These are phyloP conservation scores for Oxyteleia sp. DNA, from an alignment of 2,888 invertebrate genomes.

Conservation along the genomic window DNA sequence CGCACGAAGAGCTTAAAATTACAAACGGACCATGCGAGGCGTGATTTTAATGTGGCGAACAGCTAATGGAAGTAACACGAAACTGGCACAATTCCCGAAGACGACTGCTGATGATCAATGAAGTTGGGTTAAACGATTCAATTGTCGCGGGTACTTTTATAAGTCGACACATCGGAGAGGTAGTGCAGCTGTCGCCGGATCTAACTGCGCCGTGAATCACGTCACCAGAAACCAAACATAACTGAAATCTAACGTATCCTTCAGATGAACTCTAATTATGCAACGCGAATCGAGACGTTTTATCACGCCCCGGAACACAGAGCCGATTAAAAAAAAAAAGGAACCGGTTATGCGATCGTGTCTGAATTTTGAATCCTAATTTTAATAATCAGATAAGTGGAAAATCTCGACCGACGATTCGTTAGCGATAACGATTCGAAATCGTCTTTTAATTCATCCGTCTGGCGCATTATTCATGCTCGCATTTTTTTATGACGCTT, in stretches of 20 bases:
- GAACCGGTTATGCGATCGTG: slow-evolving; percentile 18
- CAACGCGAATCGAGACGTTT: slow-evolving; percentile 5
- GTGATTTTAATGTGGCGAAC: slow-evolving; percentile 14
- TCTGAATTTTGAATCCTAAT: slow-evolving; percentile 31
- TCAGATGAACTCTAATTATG: slow-evolving; percentile 26
- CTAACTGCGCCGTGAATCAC: slow-evolving; percentile 42
- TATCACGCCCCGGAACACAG: slow-evolving; percentile 18
- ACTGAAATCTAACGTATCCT: slow-evolving; percentile 38
- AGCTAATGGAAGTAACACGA: slow-evolving; percentile 19
- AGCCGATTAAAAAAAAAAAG: slow-evolving; percentile 15
- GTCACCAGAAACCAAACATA: slow-evolving; percentile 42
- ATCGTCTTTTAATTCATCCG: slow-evolving; percentile 15
- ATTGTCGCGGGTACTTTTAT: slow-evolving; percentile 53
- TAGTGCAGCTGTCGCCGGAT: slow-evolving; percentile 36
- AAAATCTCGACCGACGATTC: slow-evolving; percentile 20
- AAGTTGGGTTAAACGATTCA: slow-evolving; percentile 69
- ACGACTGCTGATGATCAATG: slow-evolving; percentile 53
- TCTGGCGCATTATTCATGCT: slow-evolving; percentile 19
- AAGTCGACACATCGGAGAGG: slow-evolving; percentile 28
- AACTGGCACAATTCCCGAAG: slow-evolving; percentile 47
- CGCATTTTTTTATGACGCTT: slow-evolving; percentile 2
- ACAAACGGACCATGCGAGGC: background rate
- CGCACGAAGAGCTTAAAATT: background rate
- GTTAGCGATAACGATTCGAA: background rate
- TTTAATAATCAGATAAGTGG: slow-evolving; percentile 22